Base-by-base conservation (phyloP, 1,140 invertebrate species). In the Pantala flavescens region DNA sequence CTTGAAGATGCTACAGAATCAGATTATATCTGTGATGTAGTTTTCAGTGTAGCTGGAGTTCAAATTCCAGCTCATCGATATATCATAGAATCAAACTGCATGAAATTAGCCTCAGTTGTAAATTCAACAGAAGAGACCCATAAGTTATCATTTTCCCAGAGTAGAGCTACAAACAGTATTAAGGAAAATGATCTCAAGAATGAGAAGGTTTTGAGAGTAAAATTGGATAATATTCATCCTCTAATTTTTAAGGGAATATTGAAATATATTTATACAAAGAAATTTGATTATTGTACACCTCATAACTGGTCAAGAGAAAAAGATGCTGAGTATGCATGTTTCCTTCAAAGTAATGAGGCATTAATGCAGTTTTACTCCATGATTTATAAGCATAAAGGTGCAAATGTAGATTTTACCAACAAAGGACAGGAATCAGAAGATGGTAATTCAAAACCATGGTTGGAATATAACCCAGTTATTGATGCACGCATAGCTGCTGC, bases 11-110 rank as follows among this genome's bases (percentile, higher is more conserved):
- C 86, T 5, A 82, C 86, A 75, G 82, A 87, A 75, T 83, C 84
- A 73, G 90, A 92, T 81, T 79, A 84, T 36, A 82, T 92, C 24
- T 88, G 90, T 81, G 91, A 93, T 82, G 84, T 91, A 63, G 81
- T 88, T 73, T 86, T 92, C 73, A 78, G 85, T 79, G 86, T 85
- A 86, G 85, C 80, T 76, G 73, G 23, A 19, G 49, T 63, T 63
- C 14, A 21, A 7, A 63, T 86, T 80, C 83, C 86, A 23, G 87
- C 87, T 2, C 92, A 94, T 81, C 86, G 86, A 74, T 92, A 87
- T 79, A 89, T 95, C 76, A 78, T 94, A 63, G 88, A 90, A 0
- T 84, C 85, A 0, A 84, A 86, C 74, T 90, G 16, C n/a, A 21
- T 19, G 2, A 19, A 21, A 16, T 21, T 63, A 5, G 49, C 49